Percentiles rank a stretch among this genome's conserved stretches.
Evolutionary conservation across 1,140 invertebrate species (phyloP).

Genomic region (Scaptomyza hsui): DNA sequence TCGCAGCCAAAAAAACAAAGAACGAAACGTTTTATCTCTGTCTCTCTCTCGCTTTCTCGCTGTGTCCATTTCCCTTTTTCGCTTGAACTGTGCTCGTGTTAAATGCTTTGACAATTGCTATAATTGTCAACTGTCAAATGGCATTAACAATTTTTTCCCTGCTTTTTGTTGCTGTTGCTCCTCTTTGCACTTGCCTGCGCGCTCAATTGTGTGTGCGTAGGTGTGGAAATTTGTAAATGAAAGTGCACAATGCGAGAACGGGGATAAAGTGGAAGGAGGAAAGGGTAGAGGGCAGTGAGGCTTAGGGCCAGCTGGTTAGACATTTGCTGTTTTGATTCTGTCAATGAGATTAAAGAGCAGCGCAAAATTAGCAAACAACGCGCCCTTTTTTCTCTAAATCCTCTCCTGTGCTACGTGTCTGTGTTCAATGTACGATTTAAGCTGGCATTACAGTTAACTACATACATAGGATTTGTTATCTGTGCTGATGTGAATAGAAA

Average conservation of each 20-base stretch:
- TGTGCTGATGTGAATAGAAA: too few species aligned
- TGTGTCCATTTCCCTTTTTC: conserved; percentile 14
- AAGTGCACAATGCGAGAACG: conserved; percentile 29
- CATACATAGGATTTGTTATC: too few species aligned
- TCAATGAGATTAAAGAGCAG: conserved; percentile 66
- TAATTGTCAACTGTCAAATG: conserved; percentile 83
- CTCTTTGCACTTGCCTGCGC: conserved; percentile 63
- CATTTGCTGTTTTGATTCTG: conserved; percentile 68
- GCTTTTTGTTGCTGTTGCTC: conserved; percentile 32
- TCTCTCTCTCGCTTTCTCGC: conserved; percentile 5
- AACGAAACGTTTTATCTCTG: background rate
- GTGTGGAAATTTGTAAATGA: conserved; percentile 70
- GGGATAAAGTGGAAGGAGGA: conserved; percentile 24
- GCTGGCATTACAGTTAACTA: background rate
- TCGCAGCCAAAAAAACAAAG: conserved; percentile 43
- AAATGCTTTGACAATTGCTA: conserved; percentile 82
- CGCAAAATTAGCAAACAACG: conserved; percentile 34
- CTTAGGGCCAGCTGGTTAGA: conserved; percentile 58
- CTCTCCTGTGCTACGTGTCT: background rate
- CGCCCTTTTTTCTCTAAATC: conserved; percentile 1
- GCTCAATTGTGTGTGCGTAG: conserved; percentile 76
- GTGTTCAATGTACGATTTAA: background rate
- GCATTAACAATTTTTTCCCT: conserved; percentile 77
- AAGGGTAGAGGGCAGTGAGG: conserved; percentile 16
- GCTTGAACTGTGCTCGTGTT: conserved; percentile 60